Conservation (phyloP, 2,113 vertebrate species). For the Danionella cerebrum region DNA sequence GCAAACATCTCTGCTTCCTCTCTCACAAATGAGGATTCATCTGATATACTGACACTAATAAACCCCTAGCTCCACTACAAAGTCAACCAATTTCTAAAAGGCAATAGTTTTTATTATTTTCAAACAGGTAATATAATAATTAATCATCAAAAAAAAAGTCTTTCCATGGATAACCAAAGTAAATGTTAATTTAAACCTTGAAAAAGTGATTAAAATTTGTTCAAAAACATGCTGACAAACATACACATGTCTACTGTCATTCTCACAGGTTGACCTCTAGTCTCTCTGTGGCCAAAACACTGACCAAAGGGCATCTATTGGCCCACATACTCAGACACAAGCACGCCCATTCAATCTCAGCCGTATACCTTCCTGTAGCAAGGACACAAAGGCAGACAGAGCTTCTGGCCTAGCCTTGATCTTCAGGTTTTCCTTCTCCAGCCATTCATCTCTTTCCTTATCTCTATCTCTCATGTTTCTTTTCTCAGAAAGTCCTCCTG, state of each 20-base stretch:
- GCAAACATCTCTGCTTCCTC: background rate
- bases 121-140: too few relatives aligned
- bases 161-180: too few relatives aligned
- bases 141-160: too few relatives aligned
- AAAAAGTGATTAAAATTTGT: too few relatives aligned
- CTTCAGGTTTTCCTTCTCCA: slow-evolving; percentile 1
- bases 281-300: slow-evolving; percentile 48
- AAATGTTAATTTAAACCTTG: too few relatives aligned
- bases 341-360: background rate
- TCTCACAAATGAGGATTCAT: background rate
- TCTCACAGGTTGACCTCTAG: slow-evolving; percentile 60
- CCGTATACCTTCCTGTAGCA: slow-evolving; percentile 49
- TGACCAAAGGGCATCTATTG: slow-evolving; percentile 51
- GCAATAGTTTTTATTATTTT: too few relatives aligned
- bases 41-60: background rate
- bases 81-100: background rate
- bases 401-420: slow-evolving; percentile 45
- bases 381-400: slow-evolving; percentile 58
- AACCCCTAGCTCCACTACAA: background rate
- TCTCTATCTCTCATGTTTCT: background rate
- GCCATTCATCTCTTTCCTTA: slow-evolving; percentile 4
- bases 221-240: too few relatives aligned
- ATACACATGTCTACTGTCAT: background rate
- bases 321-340: slow-evolving; percentile 29
- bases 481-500: background rate